Conservation (phyloP, 1,140 invertebrate species). For the Nilaparvata lugens region DNA sequence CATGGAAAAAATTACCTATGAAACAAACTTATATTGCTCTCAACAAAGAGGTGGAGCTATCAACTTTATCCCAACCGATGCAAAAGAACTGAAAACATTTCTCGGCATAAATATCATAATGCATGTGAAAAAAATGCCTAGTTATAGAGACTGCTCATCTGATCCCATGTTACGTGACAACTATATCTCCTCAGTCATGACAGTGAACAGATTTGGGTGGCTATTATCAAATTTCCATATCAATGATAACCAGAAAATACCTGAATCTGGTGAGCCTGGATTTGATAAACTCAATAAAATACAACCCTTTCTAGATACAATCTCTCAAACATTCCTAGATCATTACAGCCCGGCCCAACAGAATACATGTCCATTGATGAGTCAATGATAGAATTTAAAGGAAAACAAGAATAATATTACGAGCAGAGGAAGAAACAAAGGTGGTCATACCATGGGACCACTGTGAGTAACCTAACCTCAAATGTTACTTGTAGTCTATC, state of each 20-base stretch:
- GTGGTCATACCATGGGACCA: no score
- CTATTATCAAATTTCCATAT: background rate
- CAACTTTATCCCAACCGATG: background rate
- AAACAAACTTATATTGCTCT: background rate
- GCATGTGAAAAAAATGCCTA: background rate
- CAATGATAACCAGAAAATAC: background rate
- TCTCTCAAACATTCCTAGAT: background rate
- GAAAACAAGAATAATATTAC: no score
- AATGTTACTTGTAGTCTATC: no score
- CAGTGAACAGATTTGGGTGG: background rate
- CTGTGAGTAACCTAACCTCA: no score
- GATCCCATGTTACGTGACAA: background rate
- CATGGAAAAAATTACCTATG: background rate
- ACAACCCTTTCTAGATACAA: background rate
- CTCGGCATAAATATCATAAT: background rate
- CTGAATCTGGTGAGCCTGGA: background rate
- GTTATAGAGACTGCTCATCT: background rate
- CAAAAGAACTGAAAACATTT: background rate
- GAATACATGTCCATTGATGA: constrained; percentile 6
- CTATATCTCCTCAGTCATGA: background rate
- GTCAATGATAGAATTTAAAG: constrained; percentile 26
- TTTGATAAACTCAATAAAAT: constrained; percentile 5
- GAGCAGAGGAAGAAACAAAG: no score
- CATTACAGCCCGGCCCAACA: background rate
- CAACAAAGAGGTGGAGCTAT: background rate